Percentiles rank a stretch among this genome's conserved stretches.
Evolutionary conservation across 1,140 invertebrate species (phyloP).

Genomic region (Hycleus phaleratus): DNA sequence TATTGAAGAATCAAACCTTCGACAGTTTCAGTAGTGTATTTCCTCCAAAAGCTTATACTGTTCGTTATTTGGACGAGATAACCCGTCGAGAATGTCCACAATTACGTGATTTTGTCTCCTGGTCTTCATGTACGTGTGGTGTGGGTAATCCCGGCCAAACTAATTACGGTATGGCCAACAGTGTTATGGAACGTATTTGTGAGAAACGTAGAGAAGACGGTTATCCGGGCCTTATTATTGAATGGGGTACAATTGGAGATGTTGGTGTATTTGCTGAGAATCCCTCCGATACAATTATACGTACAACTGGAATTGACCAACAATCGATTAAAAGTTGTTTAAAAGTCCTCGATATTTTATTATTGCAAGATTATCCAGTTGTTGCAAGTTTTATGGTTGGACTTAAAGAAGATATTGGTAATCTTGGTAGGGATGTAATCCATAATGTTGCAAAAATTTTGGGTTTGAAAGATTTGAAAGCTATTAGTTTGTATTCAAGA

Average conservation of each 20-base stretch:
- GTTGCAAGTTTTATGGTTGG: conserved; percentile 39
- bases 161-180: no score
- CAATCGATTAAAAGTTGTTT: conserved; percentile 76
- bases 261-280: conserved; percentile 68
- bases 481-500: conserved; percentile 53
- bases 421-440: conserved; percentile 45
- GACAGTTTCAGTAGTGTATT: conserved; percentile 39
- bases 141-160: conserved; percentile 81
- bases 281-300: conserved; percentile 67
- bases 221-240: conserved; percentile 45
- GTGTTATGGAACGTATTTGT: no score
- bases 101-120: conserved; percentile 54
- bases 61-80: conserved; percentile 43
- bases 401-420: conserved; percentile 51
- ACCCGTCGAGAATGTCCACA: conserved; percentile 43
- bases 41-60: conserved; percentile 44
- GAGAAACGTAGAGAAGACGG: no score
- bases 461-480: conserved; percentile 29
- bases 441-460: conserved; percentile 57
- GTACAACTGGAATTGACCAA: conserved; percentile 64
- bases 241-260: conserved; percentile 64
- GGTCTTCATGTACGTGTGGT: conserved; percentile 82
- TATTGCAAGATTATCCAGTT: conserved; percentile 65
- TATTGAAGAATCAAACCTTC: conserved; percentile 37
- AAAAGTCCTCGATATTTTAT: conserved; percentile 55